Conservation (phyloP, 1,140 invertebrate species). For the honey bee (Apis mellifera) region DNA sequence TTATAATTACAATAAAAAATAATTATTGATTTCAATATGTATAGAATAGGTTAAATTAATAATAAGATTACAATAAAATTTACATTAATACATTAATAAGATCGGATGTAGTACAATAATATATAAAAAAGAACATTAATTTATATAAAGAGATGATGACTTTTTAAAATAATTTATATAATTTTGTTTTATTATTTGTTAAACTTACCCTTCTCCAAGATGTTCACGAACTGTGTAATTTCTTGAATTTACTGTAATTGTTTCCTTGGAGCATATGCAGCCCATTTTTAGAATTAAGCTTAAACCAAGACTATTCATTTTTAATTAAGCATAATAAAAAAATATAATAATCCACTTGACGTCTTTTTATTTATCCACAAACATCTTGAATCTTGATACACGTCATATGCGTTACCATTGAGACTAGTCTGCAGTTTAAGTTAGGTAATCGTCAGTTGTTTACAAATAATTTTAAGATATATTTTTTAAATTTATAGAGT, state of each 20-base stretch:
- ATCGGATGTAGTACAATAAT: neutral
- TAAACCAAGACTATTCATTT: constrained; percentile 87
- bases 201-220: constrained; percentile 89
- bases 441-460: constrained; percentile 31
- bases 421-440: constrained; percentile 1
- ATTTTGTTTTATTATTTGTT: constrained; percentile 22
- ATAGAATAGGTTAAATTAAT: too few relatives aligned
- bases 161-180: neutral
- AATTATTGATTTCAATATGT: too few relatives aligned
- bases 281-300: constrained; percentile 89
- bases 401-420: constrained; percentile 13
- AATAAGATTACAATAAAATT: neutral
- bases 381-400: constrained; percentile 43
- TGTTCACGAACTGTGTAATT: constrained; percentile 87
- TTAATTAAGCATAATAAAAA: constrained; percentile 34
- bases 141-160: neutral
- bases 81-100: neutral
- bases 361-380: neutral
- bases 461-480: constrained; percentile 16
- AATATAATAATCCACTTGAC: neutral
- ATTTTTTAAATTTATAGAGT: neutral
- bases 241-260: constrained; percentile 86
- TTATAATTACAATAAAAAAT: neutral
- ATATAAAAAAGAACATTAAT: neutral
- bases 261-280: constrained; percentile 89